Evolutionary conservation across 2,113 vertebrate species (phyloP), one percentile per base, ranked within the genome.

Genomic region (Perccottus glenii): DNA sequence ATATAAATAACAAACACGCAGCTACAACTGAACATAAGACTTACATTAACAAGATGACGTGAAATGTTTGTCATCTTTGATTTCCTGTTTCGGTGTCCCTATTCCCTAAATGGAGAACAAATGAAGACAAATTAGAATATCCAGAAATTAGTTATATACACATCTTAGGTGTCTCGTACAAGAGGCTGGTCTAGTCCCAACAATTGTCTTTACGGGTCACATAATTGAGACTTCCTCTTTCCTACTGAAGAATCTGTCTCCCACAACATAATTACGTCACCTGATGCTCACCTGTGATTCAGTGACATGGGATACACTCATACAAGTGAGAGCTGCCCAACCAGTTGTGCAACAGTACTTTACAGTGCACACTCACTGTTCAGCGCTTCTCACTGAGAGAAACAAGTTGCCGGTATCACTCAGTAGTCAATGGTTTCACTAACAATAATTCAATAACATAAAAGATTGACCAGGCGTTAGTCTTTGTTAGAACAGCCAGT

Each of bases 31-130:
- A 5, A 14, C 38, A 55, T 7, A 9, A 11, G 15, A 87, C 90
- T 90, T 79, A 92, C 91, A 4, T 84, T 83, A 5, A 92, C 85
- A 4, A 90, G 77, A 61, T 91, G 85, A 3, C 75, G 73, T 2
- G 76, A 80, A 58, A 81, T 33, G 33, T 83, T 70, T 5, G 78
- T 78, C 89, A 91, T 91, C 46, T 5, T 88, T 52, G 16, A 9
- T 47, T 19, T 32, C 7, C 60, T 42, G 14, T 3, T 46, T 69
- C 63, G 42, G 11, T 62, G 32, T 42, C 33, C 38, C 48, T 56
- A 11, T 11, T 19, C 19, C n/a, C 56, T 55, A 38, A 36, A 38
- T 8, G 33, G 9, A 16, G 7, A 49, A 16, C 63, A 58, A 15
- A 49, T 15, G 27, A 32, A 49, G 9, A 60, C 6, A 15, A 51